A percentile compares a stretch with the other conserved stretches of the same genome.
phyloP scores from a whole-genome alignment of 2,888 invertebrate species.

The Cantharis nigra region DNA sequence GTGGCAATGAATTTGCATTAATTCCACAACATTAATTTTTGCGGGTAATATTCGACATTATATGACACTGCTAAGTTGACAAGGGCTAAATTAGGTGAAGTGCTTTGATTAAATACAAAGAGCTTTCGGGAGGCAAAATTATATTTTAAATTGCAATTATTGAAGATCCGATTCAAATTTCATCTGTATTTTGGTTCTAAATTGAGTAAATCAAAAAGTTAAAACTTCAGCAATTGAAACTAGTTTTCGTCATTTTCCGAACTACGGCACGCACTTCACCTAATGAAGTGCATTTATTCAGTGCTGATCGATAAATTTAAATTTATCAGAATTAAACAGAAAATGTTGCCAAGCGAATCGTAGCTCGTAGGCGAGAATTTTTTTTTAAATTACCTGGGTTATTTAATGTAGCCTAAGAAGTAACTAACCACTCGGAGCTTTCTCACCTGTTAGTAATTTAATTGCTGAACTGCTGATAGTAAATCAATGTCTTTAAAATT shows the following conservation, averaged over 20 bases:
- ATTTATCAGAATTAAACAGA: background rate
- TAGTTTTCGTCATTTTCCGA: background rate
- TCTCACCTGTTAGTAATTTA: background rate
- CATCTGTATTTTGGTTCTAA: background rate
- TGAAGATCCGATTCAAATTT: background rate
- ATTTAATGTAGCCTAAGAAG: background rate
- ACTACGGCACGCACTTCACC: background rate
- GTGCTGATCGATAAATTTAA: background rate
- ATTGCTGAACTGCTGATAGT: background rate
- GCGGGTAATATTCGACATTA: background rate
- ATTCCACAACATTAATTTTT: conserved; percentile 2
- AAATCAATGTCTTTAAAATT: background rate
- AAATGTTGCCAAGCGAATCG: background rate
- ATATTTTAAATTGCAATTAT: background rate
- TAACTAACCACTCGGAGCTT: background rate
- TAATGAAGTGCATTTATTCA: background rate
- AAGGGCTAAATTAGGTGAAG: background rate
- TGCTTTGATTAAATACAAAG: conserved; percentile 1
- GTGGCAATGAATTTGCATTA: background rate
- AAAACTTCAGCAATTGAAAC: background rate
- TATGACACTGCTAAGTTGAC: background rate
- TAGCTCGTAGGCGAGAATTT: background rate
- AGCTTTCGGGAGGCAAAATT: background rate
- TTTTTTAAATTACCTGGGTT: background rate
- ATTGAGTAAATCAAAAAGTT: background rate